A percentile compares a stretch with the other conserved stretches of the same genome.
These are phyloP conservation scores for Drosophila punjabiensis DNA, from an alignment of 1,140 invertebrate species.

Conservation along the genomic window DNA sequence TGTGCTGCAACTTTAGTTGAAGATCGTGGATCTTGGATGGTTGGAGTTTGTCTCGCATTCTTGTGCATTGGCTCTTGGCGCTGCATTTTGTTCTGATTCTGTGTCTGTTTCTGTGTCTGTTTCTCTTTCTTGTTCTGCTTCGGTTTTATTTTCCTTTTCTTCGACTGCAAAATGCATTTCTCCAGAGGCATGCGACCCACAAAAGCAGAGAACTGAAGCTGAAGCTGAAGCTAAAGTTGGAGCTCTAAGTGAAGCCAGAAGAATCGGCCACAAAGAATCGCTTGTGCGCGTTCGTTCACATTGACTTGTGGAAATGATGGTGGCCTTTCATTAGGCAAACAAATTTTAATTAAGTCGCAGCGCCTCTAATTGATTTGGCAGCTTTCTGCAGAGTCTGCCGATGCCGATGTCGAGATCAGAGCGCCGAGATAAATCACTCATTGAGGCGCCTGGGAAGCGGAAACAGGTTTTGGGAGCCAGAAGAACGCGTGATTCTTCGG, in stretches of 20 bases:
- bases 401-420: neutral
- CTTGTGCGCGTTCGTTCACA: constrained; percentile 70
- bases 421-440: constrained; percentile 34
- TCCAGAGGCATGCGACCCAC: constrained; percentile 76
- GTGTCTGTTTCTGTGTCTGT: constrained; percentile 16
- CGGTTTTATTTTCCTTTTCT: constrained; percentile 23
- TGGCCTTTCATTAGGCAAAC: constrained; percentile 71
- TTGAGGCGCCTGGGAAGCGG: constrained; percentile 48
- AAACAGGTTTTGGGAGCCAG: constrained; percentile 43
- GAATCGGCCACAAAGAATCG: constrained; percentile 55
- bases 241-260: constrained; percentile 21
- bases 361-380: constrained; percentile 72
- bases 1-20: constrained; percentile 29
- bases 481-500: constrained; percentile 27
- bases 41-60: constrained; percentile 64
- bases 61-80: constrained; percentile 72
- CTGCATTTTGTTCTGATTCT: constrained; percentile 79
- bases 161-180: constrained; percentile 64
- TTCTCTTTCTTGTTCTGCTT: constrained; percentile 20
- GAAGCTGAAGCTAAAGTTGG: constrained; percentile 23
- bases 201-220: constrained; percentile 49
- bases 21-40: constrained; percentile 24
- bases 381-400: constrained; percentile 21
- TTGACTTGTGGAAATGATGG: constrained; percentile 48
- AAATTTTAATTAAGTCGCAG: constrained; percentile 79